Evolutionary conservation across 2,113 vertebrate genomes (phyloP).

Genomic region (Poeciliopsis occidentalis): DNA sequence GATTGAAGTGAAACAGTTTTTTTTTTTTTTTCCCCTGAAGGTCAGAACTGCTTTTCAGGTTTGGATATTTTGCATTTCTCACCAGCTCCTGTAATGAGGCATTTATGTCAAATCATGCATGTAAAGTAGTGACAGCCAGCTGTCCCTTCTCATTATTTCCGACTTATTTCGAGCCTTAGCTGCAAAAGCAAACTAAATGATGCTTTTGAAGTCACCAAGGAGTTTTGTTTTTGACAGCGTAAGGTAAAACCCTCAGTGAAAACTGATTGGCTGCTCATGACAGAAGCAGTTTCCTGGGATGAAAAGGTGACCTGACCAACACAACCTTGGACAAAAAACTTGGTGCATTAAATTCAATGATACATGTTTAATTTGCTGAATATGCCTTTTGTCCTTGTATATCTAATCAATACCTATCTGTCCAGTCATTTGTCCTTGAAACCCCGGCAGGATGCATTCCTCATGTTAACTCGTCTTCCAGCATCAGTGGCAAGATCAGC

Average conservation of each 20-base stretch:
- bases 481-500: constrained; percentile 5
- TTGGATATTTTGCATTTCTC: neutral
- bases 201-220: neutral
- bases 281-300: neutral
- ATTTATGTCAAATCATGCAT: neutral
- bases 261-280: neutral
- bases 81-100: neutral
- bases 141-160: neutral
- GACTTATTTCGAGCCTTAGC: neutral
- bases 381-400: neutral
- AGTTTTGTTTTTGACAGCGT: too few species aligned
- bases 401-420: neutral
- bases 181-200: neutral
- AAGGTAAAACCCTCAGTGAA: neutral
- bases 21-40: neutral
- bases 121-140: neutral
- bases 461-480: constrained; percentile 16
- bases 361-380: neutral
- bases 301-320: neutral
- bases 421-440: constrained; percentile 10
- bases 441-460: neutral
- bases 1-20: neutral
- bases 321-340: neutral
- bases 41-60: neutral
- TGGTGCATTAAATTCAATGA: neutral